These are phyloP conservation scores for Drosophila kuntzei DNA, from an alignment of 2,888 invertebrate genomes.

Conservation along the genomic window DNA sequence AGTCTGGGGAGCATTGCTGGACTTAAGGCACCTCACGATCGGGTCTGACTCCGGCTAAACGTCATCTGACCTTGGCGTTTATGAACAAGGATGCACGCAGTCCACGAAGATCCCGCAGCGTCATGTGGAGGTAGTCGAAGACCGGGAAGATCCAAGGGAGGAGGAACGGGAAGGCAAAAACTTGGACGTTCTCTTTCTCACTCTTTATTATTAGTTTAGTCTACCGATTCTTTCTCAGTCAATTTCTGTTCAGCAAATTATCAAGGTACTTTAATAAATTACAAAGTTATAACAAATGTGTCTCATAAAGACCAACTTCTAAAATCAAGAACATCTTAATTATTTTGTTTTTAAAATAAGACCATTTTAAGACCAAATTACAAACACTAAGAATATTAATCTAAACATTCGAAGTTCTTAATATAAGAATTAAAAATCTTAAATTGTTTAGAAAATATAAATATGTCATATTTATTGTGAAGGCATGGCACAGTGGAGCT, in stretches of 20 bases:
- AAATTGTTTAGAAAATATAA: no score
- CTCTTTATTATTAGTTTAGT: not conserved
- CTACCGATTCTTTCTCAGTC: slow-evolving; percentile 3
- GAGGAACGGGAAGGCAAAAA: not conserved
- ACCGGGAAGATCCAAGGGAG: not conserved
- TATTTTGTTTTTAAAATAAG: no score
- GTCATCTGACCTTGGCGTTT: slow-evolving; percentile 61
- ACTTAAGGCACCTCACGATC: slow-evolving; percentile 26
- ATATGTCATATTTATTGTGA: no score
- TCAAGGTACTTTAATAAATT: slow-evolving; percentile 25
- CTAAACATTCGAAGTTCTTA: no score
- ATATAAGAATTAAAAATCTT: no score
- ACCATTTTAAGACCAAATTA: no score
- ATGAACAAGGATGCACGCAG: slow-evolving; percentile 33
- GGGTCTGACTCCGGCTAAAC: slow-evolving; percentile 55
- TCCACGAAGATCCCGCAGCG: slow-evolving; percentile 2
- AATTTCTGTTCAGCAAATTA: slow-evolving; percentile 2
- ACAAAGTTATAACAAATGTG: slow-evolving; percentile 3
- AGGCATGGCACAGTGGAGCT: no score
- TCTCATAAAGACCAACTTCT: no score
- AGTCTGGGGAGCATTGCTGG: slow-evolving; percentile 61
- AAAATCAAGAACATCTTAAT: no score
- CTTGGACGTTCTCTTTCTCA: not conserved
- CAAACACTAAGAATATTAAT: no score
- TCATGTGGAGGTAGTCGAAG: slow-evolving; percentile 33